Conservation (phyloP, 1,140 invertebrate genomes). For the Maniola jurtina region DNA sequence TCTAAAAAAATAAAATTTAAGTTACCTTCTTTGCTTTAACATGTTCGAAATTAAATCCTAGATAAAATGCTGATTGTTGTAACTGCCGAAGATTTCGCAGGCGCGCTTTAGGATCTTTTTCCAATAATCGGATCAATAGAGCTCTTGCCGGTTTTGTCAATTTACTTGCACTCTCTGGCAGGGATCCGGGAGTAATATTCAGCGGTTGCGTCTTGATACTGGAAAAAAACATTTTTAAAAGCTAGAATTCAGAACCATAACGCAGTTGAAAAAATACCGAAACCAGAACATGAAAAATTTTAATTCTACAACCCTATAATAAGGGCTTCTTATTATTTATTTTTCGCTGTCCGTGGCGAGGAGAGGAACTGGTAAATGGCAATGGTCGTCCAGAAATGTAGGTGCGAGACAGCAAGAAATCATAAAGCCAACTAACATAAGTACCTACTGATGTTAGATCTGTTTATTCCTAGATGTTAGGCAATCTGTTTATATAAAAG, state of each 20-base stretch:
- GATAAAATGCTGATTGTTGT: constrained; percentile 74
- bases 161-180: constrained; percentile 44
- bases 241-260: neutral
- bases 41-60: constrained; percentile 74
- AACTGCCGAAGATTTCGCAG: constrained; percentile 68
- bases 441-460: no score
- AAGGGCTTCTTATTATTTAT: no score
- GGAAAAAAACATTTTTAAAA: neutral
- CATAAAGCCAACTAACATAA: no score
- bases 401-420: no score
- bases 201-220: neutral
- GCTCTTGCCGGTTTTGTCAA: constrained; percentile 55
- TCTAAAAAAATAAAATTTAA: no score
- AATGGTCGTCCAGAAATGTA: no score
- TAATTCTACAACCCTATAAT: no score
- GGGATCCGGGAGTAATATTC: constrained; percentile 41
- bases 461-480: no score
- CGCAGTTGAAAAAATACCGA: neutral
- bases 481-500: no score
- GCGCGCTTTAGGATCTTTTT: constrained; percentile 59
- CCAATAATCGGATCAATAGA: constrained; percentile 66
- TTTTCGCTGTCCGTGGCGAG: no score
- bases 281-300: no score
- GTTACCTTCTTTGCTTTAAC: constrained; percentile 67
- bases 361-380: no score